Evolutionary conservation across 2,113 vertebrate genomes (phyloP).

Genomic region (Synodontis membranacea): DNA sequence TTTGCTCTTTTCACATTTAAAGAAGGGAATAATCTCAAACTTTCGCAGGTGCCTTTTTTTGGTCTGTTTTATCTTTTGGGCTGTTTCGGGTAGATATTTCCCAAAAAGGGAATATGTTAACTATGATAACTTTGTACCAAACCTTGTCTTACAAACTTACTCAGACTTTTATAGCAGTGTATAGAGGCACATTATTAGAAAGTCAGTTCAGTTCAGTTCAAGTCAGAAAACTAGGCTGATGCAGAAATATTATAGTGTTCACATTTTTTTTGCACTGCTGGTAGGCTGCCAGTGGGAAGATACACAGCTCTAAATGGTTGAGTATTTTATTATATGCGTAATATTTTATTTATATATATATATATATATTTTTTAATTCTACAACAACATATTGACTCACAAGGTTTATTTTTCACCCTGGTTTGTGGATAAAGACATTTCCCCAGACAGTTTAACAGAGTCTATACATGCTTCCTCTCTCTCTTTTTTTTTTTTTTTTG

Average conservation of each 20-base stretch:
- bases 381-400: background rate
- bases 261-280: background rate
- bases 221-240: background rate
- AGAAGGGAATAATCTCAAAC: conserved; percentile 14
- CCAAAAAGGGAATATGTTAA: background rate
- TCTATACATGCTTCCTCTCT: background rate
- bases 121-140: background rate
- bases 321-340: background rate
- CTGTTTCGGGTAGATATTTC: background rate
- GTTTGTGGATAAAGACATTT: background rate
- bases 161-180: background rate
- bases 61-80: background rate
- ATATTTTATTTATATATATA: too few species aligned
- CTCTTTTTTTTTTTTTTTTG: too few species aligned
- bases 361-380: background rate
- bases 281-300: background rate
- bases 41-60: conserved; percentile 24
- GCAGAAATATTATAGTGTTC: background rate
- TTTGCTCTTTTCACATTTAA: conserved; percentile 16
- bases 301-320: background rate
- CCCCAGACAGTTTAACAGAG: background rate
- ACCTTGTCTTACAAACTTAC: background rate
- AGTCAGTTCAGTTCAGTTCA: background rate
- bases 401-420: background rate
- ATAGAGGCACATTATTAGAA: background rate